Evolutionary conservation across 2,113 vertebrate genomes (phyloP), one percentile per base, ranked within the genome.

Genomic region (Dascyllus trimaculatus): DNA sequence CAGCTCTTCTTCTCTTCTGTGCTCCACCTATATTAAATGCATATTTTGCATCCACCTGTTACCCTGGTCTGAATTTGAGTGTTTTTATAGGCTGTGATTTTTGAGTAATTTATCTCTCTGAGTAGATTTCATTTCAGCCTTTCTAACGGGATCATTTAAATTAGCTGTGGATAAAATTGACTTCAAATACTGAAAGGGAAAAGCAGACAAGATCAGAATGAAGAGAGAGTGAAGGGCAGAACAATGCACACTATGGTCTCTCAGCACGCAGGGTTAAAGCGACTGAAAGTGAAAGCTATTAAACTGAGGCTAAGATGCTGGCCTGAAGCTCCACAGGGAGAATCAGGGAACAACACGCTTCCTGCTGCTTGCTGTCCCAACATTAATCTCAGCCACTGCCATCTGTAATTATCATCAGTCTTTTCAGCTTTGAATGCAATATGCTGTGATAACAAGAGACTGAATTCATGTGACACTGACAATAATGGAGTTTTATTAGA

Each of bases 391-490:
- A 58, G n/a, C 22, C 13, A 11, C 52, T 75, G 56, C 65, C 60
- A 70, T 60, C 25, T 46, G 46, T 75, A 69, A 83, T 72, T 64
- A 72, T 45, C 46, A 61, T 65, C 63, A 57, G n/a, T 25, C 4
- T n/a, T 66, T 74, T 65, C 45, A 69, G 26, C 63, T 66, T 21
- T 24, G 24, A 54, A 49, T 46, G 17, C 21, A 29, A 54, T 19
- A 5, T 35, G n/a, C 1, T 22, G 52, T 24, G 54, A 65, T 52
- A 63, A 68, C 32, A 66, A 26, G 35, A 67, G 15, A 5, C 71
- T 72, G 60, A 51, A 49, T 15, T 17, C 32, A 26, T 17, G 19
- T 70, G 56, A 49, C 40, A 22, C 7, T 7, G 48, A 21, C 51
- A 45, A n/a, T 32, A 7, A 24, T 58, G 22, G 21, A 40, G 32